Base-by-base conservation (phyloP, 2,888 invertebrate species). In the Chrysolina haemoptera region DNA sequence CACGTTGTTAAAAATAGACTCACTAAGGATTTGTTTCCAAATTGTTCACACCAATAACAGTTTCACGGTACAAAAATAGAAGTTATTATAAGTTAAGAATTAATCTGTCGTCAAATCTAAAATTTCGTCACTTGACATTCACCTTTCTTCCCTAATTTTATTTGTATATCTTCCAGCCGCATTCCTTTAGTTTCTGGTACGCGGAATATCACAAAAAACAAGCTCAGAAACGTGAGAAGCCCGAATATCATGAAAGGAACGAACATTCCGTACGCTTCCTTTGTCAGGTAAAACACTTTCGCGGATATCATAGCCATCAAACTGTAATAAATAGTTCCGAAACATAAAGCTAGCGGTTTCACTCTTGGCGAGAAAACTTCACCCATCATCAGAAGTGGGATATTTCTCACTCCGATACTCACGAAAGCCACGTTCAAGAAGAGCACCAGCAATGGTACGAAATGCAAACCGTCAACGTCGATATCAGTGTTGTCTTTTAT, bases 331-430 rank as follows among this genome's bases (percentile, higher is more conserved):
- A 91, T 87, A 8, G 91, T 89, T 1, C 90, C 89, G 14, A 91
- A 84, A 20, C 90, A 90, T 16, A 91, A 87, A 0, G 92, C 91
- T 14, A 89, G 86, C 0, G 91, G 90, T 81, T 91, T 89, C 1
- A 90, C 90, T 76, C 89, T 88, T 0, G 89, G 83, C 70, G 92
- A 89, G 83, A 92, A 90, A 11, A 91, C 82, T 84, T 91, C 91
- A 0, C 89, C 89, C 78, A 90, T 86, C 68, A 90, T 86, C 59
- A 90, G 85, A 78, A 90, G 88, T 0, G 90, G 90, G 62, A 91
- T 84, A 0, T 90, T 90, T 1, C 90, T 89, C 70, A 90, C 86
- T 0, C 91, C 91, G n/a, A 90, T 76, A 41, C 89, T 89, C 68
- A 90, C 90, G 63, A 89, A 87, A 1, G 89, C 85, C 55, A 90